phyloP scores from a whole-genome alignment of 2,113 vertebrate genomes.

The Montifringilla adamsi region DNA sequence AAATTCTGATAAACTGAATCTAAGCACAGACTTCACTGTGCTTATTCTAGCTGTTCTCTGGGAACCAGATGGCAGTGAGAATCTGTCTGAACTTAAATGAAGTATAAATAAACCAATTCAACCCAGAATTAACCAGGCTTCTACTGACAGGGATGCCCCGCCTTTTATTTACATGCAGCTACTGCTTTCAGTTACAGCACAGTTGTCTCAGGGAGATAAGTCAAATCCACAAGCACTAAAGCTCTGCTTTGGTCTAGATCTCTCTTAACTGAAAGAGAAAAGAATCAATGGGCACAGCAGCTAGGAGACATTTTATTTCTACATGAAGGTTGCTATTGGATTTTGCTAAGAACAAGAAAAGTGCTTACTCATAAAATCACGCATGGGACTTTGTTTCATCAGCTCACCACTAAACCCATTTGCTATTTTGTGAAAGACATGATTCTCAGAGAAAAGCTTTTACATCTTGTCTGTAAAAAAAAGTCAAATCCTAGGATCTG shows the following conservation, averaged over 20 bases:
- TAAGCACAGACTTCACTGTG: not conserved
- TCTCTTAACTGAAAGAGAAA: not conserved
- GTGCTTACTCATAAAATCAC: not conserved
- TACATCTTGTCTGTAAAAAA: not conserved
- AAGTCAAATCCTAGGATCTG: not conserved
- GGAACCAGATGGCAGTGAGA: constrained; percentile 40
- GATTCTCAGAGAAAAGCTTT: not conserved
- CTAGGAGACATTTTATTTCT: not conserved
- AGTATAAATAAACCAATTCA: constrained; percentile 43
- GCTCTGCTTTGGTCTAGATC: not conserved
- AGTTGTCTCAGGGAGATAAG: not conserved
- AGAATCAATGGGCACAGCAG: not conserved
- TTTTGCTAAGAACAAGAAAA: not conserved
- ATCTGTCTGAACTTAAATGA: constrained; percentile 29
- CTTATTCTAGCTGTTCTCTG: constrained; percentile 36
- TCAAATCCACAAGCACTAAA: not conserved
- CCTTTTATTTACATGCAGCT: constrained; percentile 7
- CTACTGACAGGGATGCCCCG: not conserved
- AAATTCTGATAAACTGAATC: not conserved
- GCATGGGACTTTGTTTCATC: not conserved
- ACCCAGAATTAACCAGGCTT: constrained; percentile 14
- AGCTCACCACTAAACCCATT: not conserved
- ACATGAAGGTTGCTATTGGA: not conserved
- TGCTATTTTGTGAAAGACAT: not conserved
- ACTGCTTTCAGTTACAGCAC: not conserved